Evolutionary conservation across 1,140 invertebrate genomes (phyloP), one percentile per base, ranked within the genome.

Genomic region (Ectropis grisescens): DNA sequence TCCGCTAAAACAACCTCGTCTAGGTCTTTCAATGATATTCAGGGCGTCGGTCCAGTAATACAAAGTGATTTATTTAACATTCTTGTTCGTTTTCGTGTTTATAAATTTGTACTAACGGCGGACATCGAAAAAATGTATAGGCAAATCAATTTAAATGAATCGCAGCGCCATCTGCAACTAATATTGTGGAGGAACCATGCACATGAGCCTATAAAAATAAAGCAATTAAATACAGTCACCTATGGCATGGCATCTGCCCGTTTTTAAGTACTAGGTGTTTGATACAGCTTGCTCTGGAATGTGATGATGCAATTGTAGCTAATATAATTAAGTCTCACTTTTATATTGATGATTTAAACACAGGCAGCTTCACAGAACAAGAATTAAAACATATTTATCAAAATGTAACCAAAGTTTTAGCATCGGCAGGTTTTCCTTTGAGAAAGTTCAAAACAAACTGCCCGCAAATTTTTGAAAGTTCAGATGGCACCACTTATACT

Each of bases 251-350:
- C 24, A 10, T 26, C 4, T n/a, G 24, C 24, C 31, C 31, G 4
- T 33, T 24, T 22, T 19, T 24, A 11, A 33, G 31, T 14, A 33
- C 31, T 25, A 33, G 31, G 13, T 33, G 31, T 33, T 13, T 33
- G 7, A 8, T 23, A 12, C 31, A 33, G 12, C 22, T 33, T 13
- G 19, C 31, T 3, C 8, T 12, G 2, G 31, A 33, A n/a, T 33
- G 31, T 25, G 2, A 9, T 13, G 8, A 24, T 33, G 2, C 16
- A 12, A 25, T 24, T 6, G n/a, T 24, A 9, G 11, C 16, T 2
- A 7, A 33, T 7, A 4, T 25, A 9, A 33, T 33, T 2, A 2
- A 11, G 9, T 11, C 2, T 13, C 10, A 33, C 13, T 24, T 33
- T 12, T 33, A 33, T 11, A n/a, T 24, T 16, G 19, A 24, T 25